phyloP scores from a whole-genome alignment of 2,797 vertebrate species.

The Catamblyrhynchus diadema region DNA sequence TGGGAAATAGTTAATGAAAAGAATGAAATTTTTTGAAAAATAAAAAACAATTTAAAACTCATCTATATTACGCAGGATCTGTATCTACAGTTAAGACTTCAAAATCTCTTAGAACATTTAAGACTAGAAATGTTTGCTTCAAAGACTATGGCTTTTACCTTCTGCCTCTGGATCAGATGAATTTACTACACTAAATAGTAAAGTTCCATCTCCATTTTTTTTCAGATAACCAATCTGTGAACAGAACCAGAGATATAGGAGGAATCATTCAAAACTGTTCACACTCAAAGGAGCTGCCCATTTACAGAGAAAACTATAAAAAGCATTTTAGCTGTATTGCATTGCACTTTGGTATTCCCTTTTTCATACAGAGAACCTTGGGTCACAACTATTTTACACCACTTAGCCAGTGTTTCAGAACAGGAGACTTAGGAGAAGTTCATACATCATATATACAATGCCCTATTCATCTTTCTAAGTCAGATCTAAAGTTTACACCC shows the following conservation, averaged over 20 bases:
- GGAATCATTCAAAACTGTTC: background rate
- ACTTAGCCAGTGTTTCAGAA: background rate
- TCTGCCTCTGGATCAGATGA: constrained; percentile 89
- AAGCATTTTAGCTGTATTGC: background rate
- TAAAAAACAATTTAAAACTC: background rate
- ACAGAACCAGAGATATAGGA: background rate
- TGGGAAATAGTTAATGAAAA: background rate
- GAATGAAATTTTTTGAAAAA: background rate
- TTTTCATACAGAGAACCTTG: background rate
- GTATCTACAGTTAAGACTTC: background rate
- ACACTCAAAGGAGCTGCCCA: background rate
- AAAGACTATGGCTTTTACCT: constrained; percentile 73
- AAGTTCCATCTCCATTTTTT: constrained; percentile 84
- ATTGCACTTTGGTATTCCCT: background rate
- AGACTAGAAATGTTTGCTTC: background rate
- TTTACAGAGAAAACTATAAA: background rate
- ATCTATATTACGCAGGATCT: background rate
- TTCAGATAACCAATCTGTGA: constrained; percentile 92
- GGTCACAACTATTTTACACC: background rate
- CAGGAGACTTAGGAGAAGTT: background rate
- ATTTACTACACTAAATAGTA: constrained; percentile 93
- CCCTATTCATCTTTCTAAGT: background rate
- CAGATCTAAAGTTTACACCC: background rate
- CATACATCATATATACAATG: background rate
- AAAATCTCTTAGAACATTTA: background rate